These are phyloP conservation scores for Boloria selene DNA, from an alignment of 2,888 invertebrate species.

Conservation along the genomic window DNA sequence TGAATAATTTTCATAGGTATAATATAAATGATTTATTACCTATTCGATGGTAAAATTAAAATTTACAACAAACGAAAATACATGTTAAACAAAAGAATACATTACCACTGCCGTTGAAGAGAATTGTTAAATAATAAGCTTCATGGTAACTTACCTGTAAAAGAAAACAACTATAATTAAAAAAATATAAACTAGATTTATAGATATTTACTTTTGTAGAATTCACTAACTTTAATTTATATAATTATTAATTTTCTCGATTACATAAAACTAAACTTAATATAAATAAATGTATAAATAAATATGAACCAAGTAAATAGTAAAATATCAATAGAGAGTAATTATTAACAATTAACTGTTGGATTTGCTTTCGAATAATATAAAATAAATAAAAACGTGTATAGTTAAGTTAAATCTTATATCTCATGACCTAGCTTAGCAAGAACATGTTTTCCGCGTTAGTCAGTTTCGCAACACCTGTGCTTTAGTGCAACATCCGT, in stretches of 20 bases:
- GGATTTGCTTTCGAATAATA: neutral
- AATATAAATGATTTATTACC: constrained; percentile 28
- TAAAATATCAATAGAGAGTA: too few species aligned
- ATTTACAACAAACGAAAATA: neutral
- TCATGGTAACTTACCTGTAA: constrained; percentile 50
- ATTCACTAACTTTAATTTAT: too few species aligned
- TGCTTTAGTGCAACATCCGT: constrained; percentile 51
- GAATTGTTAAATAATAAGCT: neutral
- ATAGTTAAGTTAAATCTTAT: neutral
- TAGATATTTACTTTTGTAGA: too few species aligned
- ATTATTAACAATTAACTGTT: too few species aligned
- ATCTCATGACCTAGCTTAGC: constrained; percentile 40
- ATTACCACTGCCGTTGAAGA: constrained; percentile 11
- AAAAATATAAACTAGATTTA: too few species aligned
- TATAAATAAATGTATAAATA: too few species aligned
- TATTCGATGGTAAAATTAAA: constrained; percentile 1
- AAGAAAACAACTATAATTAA: constrained; percentile 32
- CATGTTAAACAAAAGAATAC: neutral
- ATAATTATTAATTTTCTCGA: too few species aligned
- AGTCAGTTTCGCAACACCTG: constrained; percentile 49
- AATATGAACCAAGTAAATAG: too few species aligned
- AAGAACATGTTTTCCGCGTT: constrained; percentile 35
- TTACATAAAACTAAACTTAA: too few species aligned
- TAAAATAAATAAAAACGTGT: neutral
- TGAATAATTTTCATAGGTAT: constrained; percentile 26